Evolutionary conservation across 2,113 vertebrate genomes (phyloP), one percentile per base, ranked within the genome.

Genomic region (Chamaea fasciata): DNA sequence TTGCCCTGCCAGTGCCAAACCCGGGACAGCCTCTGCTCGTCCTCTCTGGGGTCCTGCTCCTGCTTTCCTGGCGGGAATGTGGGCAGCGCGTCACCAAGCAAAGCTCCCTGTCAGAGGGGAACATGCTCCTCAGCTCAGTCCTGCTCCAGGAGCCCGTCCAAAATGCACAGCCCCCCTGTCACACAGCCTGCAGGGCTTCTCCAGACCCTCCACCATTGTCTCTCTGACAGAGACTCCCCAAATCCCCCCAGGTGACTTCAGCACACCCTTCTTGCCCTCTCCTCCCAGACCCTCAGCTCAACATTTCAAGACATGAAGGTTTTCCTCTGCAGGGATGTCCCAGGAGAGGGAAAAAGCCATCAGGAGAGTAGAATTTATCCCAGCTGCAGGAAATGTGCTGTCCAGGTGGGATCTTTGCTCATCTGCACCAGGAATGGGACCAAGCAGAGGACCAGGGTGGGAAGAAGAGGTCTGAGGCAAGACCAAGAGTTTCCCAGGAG

Each of bases 51-150:
- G 52, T 42, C 62, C 44, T 17, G 35, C 42, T 90, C 56, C 64
- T 35, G 57, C 92, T 49, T 71, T 57, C 22, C 53, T 24, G 15
- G 46, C 1, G 0, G 62, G 22, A 52, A 37, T 3, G 30, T 0
- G 3, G 47, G 75, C 56, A 73, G 30, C n/a, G 4, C 0, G 0
- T 30, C 23, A 12, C 19, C 24, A 3, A 28, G 52, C 7, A 56
- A 28, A 91, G 69, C 41, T 74, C 46, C 28, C 39, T 30, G 27
- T 10, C 1, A 2, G 49, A 52, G 16, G 21, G 30, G 8, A 62
- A 47, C 42, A 5, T 1, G 0, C 33, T 47, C 26, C 49, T 31
- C 44, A 50, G 26, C 60, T 64, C 3, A 0, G 23, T 23, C 16
- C 63, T 65, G 68, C 41, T 77, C 75, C 49, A 16, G 67, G 50